Conservation (phyloP, 2,113 vertebrate genomes). For the Dipodomys merriami region DNA sequence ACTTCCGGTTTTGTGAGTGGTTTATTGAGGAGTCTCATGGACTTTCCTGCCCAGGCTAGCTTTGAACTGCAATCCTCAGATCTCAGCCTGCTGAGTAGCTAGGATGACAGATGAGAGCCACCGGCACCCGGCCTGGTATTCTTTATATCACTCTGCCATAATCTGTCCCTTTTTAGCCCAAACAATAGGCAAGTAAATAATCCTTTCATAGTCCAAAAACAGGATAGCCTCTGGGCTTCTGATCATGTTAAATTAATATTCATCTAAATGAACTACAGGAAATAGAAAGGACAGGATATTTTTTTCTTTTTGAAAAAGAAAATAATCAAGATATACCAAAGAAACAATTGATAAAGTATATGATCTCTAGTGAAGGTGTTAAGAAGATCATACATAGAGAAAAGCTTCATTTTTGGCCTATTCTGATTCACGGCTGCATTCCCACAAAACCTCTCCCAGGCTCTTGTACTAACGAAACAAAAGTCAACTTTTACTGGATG, state of each 20-base stretch:
- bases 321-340: neutral
- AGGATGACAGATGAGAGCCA: too few relatives aligned
- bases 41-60: too few relatives aligned
- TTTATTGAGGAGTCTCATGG: too few relatives aligned
- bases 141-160: neutral
- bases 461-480: neutral
- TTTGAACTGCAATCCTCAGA: too few relatives aligned
- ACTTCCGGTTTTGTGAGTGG: too few relatives aligned
- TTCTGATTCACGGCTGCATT: neutral
- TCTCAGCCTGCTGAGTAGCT: too few relatives aligned
- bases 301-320: neutral
- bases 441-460: neutral
- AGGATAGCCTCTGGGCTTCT: neutral
- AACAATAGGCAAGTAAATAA: neutral
- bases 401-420: neutral
- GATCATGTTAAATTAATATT: too few relatives aligned
- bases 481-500: neutral
- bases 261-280: too few relatives aligned
- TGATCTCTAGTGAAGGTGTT: neutral
- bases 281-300: too few relatives aligned
- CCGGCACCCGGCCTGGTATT: too few relatives aligned
- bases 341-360: neutral
- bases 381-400: slow-evolving; percentile 33
- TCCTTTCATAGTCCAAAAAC: neutral
- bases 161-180: neutral